A percentile compares a stretch with the other conserved stretches of the same genome.
Evolutionary conservation across 2,113 vertebrate species (phyloP).

Genomic region (Eulemur rufifrons): DNA sequence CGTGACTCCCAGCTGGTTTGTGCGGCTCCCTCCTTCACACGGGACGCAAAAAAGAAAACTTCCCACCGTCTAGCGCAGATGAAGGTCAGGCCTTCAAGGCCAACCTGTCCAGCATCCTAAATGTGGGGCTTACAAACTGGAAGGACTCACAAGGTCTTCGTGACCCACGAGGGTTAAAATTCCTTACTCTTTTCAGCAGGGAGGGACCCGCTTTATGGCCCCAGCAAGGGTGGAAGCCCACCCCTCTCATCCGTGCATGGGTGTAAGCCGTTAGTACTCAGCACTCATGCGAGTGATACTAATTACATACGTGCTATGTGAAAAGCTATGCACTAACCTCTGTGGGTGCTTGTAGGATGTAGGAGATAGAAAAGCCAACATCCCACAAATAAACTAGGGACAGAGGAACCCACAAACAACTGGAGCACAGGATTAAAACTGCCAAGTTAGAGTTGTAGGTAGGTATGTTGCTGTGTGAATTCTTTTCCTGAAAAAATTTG

Average conservation of each 20-base stretch:
- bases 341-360: neutral
- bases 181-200: no score
- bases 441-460: neutral
- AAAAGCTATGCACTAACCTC: neutral
- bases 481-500: neutral
- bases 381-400: neutral
- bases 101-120: neutral
- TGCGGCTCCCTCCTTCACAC: neutral
- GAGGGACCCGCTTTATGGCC: accelerated
- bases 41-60: neutral
- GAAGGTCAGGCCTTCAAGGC: neutral
- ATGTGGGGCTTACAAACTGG: neutral
- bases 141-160: neutral
- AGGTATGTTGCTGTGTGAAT: neutral
- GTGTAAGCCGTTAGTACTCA: accelerated
- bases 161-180: neutral
- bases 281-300: accelerated
- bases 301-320: accelerated
- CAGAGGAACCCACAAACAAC: neutral
- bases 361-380: neutral
- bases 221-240: no score
- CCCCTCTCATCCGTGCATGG: accelerated
- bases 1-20: neutral
- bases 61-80: neutral
- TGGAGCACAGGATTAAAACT: neutral